These are phyloP conservation scores for Cygnus olor DNA, from an alignment of 2,797 vertebrate species.

Conservation along the genomic window DNA sequence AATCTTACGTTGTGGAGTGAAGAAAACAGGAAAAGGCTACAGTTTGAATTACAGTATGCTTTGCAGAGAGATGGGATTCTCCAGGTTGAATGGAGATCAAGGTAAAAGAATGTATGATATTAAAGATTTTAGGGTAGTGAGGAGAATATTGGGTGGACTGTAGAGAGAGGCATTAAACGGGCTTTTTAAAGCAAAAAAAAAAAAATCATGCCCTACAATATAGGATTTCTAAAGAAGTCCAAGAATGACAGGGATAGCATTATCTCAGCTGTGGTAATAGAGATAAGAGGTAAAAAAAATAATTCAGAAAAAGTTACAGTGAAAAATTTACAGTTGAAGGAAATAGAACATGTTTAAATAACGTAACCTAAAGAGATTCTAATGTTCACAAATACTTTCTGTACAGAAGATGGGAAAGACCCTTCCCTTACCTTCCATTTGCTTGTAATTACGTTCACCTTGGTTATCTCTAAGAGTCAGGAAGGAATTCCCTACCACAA, in stretches of 20 bases:
- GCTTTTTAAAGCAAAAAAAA: neutral
- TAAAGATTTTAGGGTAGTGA: neutral
- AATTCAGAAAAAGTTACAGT: neutral
- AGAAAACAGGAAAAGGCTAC: neutral
- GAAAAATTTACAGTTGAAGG: neutral
- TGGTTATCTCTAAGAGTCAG: neutral
- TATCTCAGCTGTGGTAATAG: neutral
- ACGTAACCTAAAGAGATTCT: neutral
- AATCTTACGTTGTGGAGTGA: slow-evolving; percentile 8
- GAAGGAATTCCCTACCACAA: neutral
- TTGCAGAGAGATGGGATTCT: neutral
- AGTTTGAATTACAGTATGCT: neutral
- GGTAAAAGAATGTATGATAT: neutral
- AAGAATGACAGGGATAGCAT: neutral
- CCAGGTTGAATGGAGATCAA: neutral
- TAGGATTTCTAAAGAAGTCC: neutral
- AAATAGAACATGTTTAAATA: neutral
- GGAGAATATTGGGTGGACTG: neutral
- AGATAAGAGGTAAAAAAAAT: neutral
- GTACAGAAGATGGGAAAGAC: neutral
- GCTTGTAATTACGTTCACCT: neutral
- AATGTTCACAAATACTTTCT: neutral
- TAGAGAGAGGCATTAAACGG: neutral
- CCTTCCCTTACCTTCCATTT: neutral
- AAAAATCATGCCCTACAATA: neutral